Evolutionary conservation across 2,888 invertebrate genomes (phyloP), one percentile per base, ranked within the genome.

Genomic region (Cerastis rubricosa): DNA sequence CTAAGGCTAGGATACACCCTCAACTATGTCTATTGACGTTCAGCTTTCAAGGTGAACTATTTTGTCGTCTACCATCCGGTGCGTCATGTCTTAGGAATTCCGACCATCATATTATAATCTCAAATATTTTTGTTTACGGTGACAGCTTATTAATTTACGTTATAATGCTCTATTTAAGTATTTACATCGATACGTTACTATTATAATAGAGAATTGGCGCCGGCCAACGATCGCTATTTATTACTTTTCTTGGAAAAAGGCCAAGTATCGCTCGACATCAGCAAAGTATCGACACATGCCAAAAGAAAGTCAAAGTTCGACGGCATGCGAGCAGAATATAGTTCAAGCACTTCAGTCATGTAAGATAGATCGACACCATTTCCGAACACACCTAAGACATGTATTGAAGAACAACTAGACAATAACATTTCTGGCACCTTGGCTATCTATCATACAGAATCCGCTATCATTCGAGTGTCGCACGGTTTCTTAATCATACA

Each of bases 241-340:
- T 95, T 94, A 93, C 94, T 91, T 93, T 93, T 93, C 89, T 89
- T 96, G 96, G 96, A 93, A 75, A 68, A 40, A 68, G 80, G 95
- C 96, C 96, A 96, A 94, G 86, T 89, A 89, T 89, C 90, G 91
- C 87, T 92, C 91, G 91, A 92, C 90, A 91, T 90, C 90, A 89
- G 89, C 87, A 86, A 90, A 90, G 88, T 91, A 90, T 92, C 91
- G 92, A 92, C 90, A 92, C 91, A 91, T 92, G 94, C 94, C 94
- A 93, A 93, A 94, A 93, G 94, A 96, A 95, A 96, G 95, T 93
- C 95, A 94, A 94, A 95, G 95, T 95, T 96, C 94, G 95, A 94
- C 93, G 94, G 93, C 94, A 92, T 92, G 88, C 85, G 78, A 84
- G 77, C 77, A 80, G 54, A 80, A 76, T 83, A 88, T 80, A 81